These are phyloP conservation scores for Diplodus puntazzo DNA, from an alignment of 2,797 vertebrate genomes.

Conservation along the genomic window DNA sequence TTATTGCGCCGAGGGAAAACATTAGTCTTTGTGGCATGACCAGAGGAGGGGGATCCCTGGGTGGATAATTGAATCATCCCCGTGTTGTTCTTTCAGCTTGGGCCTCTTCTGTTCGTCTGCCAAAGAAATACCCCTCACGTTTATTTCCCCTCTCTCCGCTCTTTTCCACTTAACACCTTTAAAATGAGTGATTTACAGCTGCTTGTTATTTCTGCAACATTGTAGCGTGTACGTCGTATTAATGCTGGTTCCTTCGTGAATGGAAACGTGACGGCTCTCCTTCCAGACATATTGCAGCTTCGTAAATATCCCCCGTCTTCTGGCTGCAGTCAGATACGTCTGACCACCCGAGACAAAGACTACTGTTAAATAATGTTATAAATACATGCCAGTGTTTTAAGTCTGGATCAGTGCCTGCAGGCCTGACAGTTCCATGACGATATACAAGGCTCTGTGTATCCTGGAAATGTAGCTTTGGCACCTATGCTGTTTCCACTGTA, in stretches of 20 bases:
- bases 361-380: conserved; percentile 59
- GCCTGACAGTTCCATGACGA: conserved; percentile 35
- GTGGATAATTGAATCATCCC: conserved; percentile 77
- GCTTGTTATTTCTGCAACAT: neutral
- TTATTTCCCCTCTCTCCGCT: conserved; percentile 16
- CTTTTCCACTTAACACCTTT: conserved; percentile 8
- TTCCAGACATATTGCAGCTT: conserved; percentile 44
- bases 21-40: conserved; percentile 61
- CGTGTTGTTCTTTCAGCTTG: conserved; percentile 53
- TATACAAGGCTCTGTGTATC: conserved; percentile 45
- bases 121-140: conserved; percentile 45
- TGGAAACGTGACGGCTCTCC: conserved; percentile 32
- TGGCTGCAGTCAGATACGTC: conserved; percentile 49
- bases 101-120: conserved; percentile 52
- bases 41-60: conserved; percentile 42
- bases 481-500: conserved; percentile 61
- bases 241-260: conserved; percentile 20
- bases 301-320: conserved; percentile 62
- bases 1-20: conserved; percentile 68
- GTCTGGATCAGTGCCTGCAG: conserved; percentile 51
- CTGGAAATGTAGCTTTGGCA: conserved; percentile 66
- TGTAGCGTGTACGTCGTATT: neutral
- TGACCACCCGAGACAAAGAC: conserved; percentile 59
- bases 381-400: conserved; percentile 68
- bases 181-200: conserved; percentile 7